Base-by-base conservation (phyloP, 2,888 invertebrate species). In the Himalopsyche anomala region DNA sequence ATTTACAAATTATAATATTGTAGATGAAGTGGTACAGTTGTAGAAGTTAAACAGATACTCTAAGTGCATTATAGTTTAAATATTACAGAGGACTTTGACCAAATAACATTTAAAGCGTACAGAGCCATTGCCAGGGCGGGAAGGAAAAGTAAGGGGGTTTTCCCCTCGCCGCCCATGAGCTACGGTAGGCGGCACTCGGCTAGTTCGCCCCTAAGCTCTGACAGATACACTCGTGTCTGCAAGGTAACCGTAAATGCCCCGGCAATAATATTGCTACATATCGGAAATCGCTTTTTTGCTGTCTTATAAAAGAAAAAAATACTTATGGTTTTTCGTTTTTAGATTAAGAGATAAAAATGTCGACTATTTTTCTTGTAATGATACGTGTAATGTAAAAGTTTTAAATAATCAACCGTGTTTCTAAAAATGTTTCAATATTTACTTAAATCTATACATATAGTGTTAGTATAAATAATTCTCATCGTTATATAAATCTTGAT, bases 161-260 rank as follows among this genome's bases (percentile, higher is more conserved):
- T 74, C 11, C 74, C 36, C 36, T 74, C 36, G 12, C 74, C 74
- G 74, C 28, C 74, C 74, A 74, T 74, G 74, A 74, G 36, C 36
- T 38, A 38, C 74, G 74, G 74, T 74, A 74, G 74, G 74, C 74
- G 74, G 74, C 74, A 74, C 74, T 74, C 38, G 19, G 74, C 74
- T 74, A 74, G 74, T 74, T 74, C 74, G 74, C 74, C 74, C 74
- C 28, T 15, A 74, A 74, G 38, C 74, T 74, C 74, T 74, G 74
- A 74, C 74, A 74, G 74, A 74, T 74, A 74, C 74, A 15, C 74
- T 74, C 74, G 74, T 74, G 74, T 74, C 74, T 74, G 19, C 74
- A 9, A 36, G 19, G 62, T 62, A 62, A 62, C 19, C 62, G 36
- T 36, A 74, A 74, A 36, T 51, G 15, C 3, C 51, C 51, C 51